Conservation (phyloP, 2,113 vertebrate species). For the Peromyscus polionotus region DNA sequence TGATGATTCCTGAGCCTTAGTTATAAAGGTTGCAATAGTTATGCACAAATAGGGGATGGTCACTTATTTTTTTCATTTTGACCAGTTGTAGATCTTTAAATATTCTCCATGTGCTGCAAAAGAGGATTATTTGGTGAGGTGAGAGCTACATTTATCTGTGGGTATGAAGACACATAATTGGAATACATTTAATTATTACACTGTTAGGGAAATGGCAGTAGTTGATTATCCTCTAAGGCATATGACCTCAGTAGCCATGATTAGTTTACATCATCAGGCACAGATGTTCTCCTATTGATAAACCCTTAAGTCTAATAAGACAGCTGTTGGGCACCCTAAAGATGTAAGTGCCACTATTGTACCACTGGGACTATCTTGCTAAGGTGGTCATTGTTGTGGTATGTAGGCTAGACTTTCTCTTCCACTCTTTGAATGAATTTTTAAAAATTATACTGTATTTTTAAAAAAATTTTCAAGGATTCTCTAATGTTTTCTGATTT, state of each 20-base stretch:
- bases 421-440: neutral
- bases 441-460: neutral
- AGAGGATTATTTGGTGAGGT: neutral
- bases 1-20: neutral
- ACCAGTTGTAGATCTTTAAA: neutral
- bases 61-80: neutral
- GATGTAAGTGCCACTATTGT: neutral
- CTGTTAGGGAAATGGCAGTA: neutral
- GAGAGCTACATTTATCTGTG: neutral
- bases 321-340: neutral
- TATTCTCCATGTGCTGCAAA: neutral
- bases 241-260: neutral
- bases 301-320: neutral
- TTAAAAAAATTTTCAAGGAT: constrained; percentile 39
- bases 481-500: constrained; percentile 14
- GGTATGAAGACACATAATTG: neutral
- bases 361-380: neutral
- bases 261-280: neutral
- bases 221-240: neutral
- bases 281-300: neutral
- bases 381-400: neutral
- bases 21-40: neutral
- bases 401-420: neutral
- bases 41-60: neutral
- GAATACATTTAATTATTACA: neutral